Evolutionary conservation across 2,888 invertebrate species (phyloP), one percentile per base, ranked within the genome.

Genomic region (Branchinecta sandiegonensis): DNA sequence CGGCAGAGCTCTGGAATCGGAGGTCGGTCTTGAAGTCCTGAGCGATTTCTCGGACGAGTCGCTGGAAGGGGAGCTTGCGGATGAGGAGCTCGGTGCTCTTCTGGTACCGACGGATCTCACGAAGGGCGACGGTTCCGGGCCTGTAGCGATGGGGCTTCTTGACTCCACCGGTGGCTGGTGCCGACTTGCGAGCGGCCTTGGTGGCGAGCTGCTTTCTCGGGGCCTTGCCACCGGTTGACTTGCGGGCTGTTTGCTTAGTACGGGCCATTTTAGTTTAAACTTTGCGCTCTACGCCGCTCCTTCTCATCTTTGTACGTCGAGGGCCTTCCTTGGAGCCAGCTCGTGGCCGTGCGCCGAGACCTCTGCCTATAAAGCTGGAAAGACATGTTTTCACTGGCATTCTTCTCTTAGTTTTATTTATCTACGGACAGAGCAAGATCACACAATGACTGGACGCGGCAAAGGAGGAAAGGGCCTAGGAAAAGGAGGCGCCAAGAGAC

Each of bases 171-270:
- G 80, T 78, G 46, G 80, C 77, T 66, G 80, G 80, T 17, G 80
- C 80, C 69, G 77, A 77, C 73, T 94, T 94, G 79, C 94, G 87
- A 56, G 94, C 94, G 48, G 94, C 93, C 81, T 94, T 94, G 67
- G 94, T 94, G 66, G 94, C 94, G 71, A 87, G 76, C 79, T 94
- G 94, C 81, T 94, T 94, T 75, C 94, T 88, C 70, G 94, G 94
- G 74, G 94, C 94, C 83, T 94, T 94, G 76, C 94, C 94, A 86
- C 94, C 94, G 70, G 94, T 94, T 1, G 93, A 93, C 80, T 94
- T 94, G 86, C 94, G 90, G 69, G 94, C 94, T 69, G 94, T 94
- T 80, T 94, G 94, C 86, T 94, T 94, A 48, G 94, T 94, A 89
- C 94, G 93, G 73, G 94, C 94, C 94, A 94, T 94, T 79, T 23